A percentile compares a stretch with the other conserved stretches of the same genome.
phyloP scores from a whole-genome alignment of 2,797 vertebrate genomes.

The Sternotherus odoratus region DNA sequence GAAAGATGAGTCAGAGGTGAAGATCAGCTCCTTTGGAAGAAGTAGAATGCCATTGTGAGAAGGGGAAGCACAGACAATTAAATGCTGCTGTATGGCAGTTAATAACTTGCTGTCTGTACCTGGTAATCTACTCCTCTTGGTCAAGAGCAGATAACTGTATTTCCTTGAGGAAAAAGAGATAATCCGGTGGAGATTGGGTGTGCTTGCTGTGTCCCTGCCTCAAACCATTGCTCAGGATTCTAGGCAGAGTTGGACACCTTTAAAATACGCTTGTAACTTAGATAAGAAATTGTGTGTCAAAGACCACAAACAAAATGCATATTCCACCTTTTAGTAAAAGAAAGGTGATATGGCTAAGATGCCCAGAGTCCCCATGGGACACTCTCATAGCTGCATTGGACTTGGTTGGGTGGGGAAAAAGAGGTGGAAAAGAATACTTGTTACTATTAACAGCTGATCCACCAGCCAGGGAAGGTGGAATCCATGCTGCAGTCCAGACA shows the following conservation, averaged over 20 bases:
- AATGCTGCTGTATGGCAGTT: constrained; percentile 16
- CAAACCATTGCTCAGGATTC: neutral
- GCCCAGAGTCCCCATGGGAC: accelerated
- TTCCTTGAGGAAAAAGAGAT: neutral
- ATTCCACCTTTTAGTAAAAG: neutral
- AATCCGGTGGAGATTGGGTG: neutral
- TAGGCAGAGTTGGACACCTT: neutral
- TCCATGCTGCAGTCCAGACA: neutral
- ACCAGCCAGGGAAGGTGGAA: neutral
- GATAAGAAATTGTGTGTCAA: neutral
- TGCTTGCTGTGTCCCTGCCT: neutral
- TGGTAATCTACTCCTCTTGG: neutral
- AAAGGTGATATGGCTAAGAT: neutral
- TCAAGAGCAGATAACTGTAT: constrained; percentile 11
- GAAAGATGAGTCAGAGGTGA: constrained; percentile 49
- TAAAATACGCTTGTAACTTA: neutral
- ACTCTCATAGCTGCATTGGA: neutral
- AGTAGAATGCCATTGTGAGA: constrained; percentile 43
- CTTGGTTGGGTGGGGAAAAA: no score
- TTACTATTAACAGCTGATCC: neutral
- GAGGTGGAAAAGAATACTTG: no score
- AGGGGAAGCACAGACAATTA: neutral
- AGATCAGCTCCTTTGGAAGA: constrained; percentile 55
- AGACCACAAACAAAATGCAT: neutral
- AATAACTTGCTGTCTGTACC: neutral